Base-by-base conservation (phyloP, 2,888 invertebrate species). In the Nesidiocoris tenuis region DNA sequence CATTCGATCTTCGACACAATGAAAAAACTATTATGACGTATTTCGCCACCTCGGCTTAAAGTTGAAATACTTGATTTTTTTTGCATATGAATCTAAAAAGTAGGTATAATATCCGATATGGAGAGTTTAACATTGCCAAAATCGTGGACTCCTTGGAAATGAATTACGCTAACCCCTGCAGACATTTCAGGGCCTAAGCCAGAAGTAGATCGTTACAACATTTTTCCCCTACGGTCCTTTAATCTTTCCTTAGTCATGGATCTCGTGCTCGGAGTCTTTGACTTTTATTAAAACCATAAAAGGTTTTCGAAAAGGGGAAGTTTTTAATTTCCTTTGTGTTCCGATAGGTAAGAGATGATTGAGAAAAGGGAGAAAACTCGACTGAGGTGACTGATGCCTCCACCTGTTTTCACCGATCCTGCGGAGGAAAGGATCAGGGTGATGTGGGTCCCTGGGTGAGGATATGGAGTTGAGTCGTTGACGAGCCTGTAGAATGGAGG, bases 311-410 rank as follows among this genome's bases (percentile, higher is more conserved):
- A 66, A 71, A 21, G 59, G 67, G 76, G 76, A 39, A 68, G 66
- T 77, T 77, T 77, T 77, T 77, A 77, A 77, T 77, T 77, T 77
- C 77, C 77, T 77, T 77, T 77, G 77, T 77, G 75, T 75, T 75
- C n/a, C 68, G 75, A 75, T 68, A 68, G 75, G 75, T 75, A 61
- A n/a, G 64, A 19, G 22, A 64, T 21, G 74, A n/a, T 16, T 16
- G 39, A 25, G 61, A 61, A 72, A 61, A 63, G 25, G 25, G 61
- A 54, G 61, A 55, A 24, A 55, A 24, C 23, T 55, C 18, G 55
- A 68, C 56, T 74, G 68, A 75, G 67, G 75, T 75, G 75, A 75
- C 75, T 75, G 75, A 75, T 68, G 75, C 75, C 75, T 19, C 59
- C 39, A n/a, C n/a, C n/a, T n/a, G n/a, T n/a, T n/a, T n/a, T n/a